A percentile compares a stretch with the other conserved stretches of the same genome.
These are phyloP conservation scores for Sciaenops ocellatus DNA, from an alignment of 2,797 vertebrate species.

Conservation along the genomic window DNA sequence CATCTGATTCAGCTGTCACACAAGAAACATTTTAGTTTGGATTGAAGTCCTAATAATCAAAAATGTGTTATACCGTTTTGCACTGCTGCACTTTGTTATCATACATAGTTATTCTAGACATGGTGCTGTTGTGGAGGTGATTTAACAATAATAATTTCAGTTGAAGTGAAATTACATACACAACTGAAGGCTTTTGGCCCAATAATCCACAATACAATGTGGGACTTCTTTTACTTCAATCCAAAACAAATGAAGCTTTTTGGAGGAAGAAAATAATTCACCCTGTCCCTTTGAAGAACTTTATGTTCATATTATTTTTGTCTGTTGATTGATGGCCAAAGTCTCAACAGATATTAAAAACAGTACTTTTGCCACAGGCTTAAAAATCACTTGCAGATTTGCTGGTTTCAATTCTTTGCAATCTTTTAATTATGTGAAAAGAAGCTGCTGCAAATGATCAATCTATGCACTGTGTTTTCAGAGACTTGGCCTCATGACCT, in stretches of 20 bases:
- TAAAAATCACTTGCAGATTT: constrained; percentile 22
- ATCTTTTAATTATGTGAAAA: constrained; percentile 41
- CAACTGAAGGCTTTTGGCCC: background rate
- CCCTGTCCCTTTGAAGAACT: background rate
- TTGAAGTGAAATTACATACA: background rate
- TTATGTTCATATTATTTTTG: background rate
- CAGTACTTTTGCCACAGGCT: constrained; percentile 28
- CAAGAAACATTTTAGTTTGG: background rate
- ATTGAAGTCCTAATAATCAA: background rate
- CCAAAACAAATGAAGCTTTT: background rate
- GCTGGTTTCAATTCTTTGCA: constrained; percentile 25
- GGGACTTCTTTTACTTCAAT: background rate
- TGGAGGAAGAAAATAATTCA: constrained; percentile 1
- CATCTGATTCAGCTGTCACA: background rate
- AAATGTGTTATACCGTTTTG: background rate
- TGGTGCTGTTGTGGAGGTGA: background rate
- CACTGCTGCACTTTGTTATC: background rate
- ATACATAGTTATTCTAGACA: background rate
- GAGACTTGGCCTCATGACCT: background rate
- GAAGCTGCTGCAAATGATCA: background rate
- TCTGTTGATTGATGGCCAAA: constrained; percentile 14
- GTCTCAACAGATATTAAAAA: constrained; percentile 17
- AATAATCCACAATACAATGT: background rate
- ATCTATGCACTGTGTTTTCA: background rate
- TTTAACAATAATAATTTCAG: background rate